Evolutionary conservation across 2,888 invertebrate genomes (phyloP), one percentile per base, ranked within the genome.

Genomic region (Rhopalosiphum nymphaeae): DNA sequence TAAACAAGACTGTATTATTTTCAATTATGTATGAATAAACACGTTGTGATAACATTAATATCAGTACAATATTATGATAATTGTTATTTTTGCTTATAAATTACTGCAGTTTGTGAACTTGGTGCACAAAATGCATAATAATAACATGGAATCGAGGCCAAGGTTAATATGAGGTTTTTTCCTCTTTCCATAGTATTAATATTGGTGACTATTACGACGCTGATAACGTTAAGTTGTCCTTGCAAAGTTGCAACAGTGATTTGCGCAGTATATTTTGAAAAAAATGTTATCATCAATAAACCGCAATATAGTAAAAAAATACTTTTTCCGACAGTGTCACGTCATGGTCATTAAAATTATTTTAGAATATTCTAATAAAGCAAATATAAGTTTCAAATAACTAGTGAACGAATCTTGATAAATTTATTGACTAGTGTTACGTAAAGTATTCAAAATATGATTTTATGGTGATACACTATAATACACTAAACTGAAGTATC

Each of bases 101-200:
- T n/a, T 44, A 84, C 57, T 91, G 90, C 90, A 49, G 46, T 94
- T 61, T n/a, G 67, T 94, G 67, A 94, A 94, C 94, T 94, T 94
- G 91, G 49, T 94, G 89, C 90, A 90, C 57, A 85, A 94, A 94
- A 91, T 94, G 94, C 94, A 94, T 86, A 89, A 89, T 57, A 89
- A 53, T 29, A 61, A 88, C 16, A 87, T 67, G 3, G n/a, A 85
- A 94, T 86, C 91, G 94, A 67, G 94, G 91, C 91, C 94, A 94
- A 94, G 94, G 94, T 94, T 89, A 49, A 25, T 29, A 36, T 46
- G 84, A 89, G 56, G n/a, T 89, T 89, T 89, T 67, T 91, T 57
- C 89, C 49, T 85, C 36, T 93, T 93, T 90, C 57, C 56, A 89
- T 10, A 92, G 56, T 89, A 92, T 67, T 21, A 92, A 56, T 78